Conservation (phyloP, 2,888 invertebrate genomes). For the Acrobasis repandana region DNA sequence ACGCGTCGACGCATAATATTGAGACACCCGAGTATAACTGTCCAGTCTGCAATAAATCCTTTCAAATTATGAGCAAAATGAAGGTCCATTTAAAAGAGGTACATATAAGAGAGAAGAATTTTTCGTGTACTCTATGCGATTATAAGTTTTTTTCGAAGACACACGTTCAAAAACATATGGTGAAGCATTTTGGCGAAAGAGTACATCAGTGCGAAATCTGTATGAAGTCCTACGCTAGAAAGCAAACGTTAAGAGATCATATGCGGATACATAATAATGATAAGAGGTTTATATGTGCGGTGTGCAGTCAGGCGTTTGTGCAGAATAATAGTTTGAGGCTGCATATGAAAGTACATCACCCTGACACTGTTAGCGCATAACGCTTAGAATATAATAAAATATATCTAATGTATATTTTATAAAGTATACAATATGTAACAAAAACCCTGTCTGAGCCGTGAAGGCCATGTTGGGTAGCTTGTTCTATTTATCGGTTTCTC, state of each 20-base stretch:
- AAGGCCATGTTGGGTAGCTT: too few relatives aligned
- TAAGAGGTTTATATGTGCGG: conserved; percentile 48
- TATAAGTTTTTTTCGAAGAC: conserved; percentile 77
- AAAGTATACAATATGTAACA: too few relatives aligned
- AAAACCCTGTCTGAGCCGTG: too few relatives aligned
- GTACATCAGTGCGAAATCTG: conserved; percentile 74
- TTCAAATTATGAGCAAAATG: conserved; percentile 64
- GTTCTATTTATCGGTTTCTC: too few relatives aligned
- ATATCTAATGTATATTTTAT: too few relatives aligned
- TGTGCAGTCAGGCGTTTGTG: conserved; percentile 58
- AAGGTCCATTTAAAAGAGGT: conserved; percentile 66
- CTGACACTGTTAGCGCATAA: conserved; percentile 32
- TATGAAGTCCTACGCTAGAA: conserved; percentile 72
- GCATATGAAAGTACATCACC: conserved; percentile 59
- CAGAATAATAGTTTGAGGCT: conserved; percentile 58
- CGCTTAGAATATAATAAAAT: not conserved
- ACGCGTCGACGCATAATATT: conserved; percentile 50
- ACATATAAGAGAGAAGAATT: conserved; percentile 72
- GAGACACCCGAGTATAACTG: conserved; percentile 55
- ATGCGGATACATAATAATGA: conserved; percentile 63
- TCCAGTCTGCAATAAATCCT: conserved; percentile 59
- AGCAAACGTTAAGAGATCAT: conserved; percentile 64
- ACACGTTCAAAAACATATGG: conserved; percentile 77
- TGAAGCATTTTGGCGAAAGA: conserved; percentile 74
- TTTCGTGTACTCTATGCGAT: conserved; percentile 72